Evolutionary conservation across 2,888 invertebrate species (phyloP).

Genomic region (Operophtera brumata): DNA sequence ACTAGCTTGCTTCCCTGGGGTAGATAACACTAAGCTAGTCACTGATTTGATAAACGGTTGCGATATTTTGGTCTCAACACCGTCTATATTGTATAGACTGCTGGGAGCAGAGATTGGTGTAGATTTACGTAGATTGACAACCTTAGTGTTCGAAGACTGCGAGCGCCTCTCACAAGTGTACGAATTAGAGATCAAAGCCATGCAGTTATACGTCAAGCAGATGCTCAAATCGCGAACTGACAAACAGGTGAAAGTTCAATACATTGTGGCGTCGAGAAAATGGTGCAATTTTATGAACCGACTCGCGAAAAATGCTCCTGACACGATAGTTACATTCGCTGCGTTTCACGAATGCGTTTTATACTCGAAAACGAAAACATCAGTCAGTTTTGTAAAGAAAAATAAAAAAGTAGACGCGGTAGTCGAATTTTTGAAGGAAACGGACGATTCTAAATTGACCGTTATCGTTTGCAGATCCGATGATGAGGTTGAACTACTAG

Average conservation of each 20-base stretch:
- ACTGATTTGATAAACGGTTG: constrained; percentile 82
- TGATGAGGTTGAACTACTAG: constrained; percentile 76
- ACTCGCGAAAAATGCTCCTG: constrained; percentile 77
- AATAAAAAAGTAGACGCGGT: constrained; percentile 67
- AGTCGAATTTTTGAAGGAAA: constrained; percentile 71
- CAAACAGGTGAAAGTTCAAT: constrained; percentile 76
- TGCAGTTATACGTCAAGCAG: constrained; percentile 65
- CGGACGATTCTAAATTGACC: constrained; percentile 71
- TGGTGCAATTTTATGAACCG: constrained; percentile 83
- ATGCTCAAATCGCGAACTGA: constrained; percentile 64
- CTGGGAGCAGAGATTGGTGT: constrained; percentile 67
- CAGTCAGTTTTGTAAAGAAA: constrained; percentile 58
- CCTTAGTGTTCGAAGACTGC: constrained; percentile 86
- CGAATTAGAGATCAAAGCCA: constrained; percentile 62
- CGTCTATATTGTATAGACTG: constrained; percentile 76
- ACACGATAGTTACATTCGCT: constrained; percentile 85
- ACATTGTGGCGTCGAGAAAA: constrained; percentile 80
- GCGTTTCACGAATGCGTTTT: constrained; percentile 88
- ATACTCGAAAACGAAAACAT: constrained; percentile 80
- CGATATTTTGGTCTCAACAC: constrained; percentile 86
- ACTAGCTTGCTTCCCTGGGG: constrained; percentile 68
- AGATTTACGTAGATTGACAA: constrained; percentile 82
- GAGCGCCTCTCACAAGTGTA: constrained; percentile 83
- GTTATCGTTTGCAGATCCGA: constrained; percentile 82
- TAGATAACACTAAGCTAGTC: constrained; percentile 55